phyloP scores from a whole-genome alignment of 2,888 invertebrate genomes.

The Agrotis segetum region DNA sequence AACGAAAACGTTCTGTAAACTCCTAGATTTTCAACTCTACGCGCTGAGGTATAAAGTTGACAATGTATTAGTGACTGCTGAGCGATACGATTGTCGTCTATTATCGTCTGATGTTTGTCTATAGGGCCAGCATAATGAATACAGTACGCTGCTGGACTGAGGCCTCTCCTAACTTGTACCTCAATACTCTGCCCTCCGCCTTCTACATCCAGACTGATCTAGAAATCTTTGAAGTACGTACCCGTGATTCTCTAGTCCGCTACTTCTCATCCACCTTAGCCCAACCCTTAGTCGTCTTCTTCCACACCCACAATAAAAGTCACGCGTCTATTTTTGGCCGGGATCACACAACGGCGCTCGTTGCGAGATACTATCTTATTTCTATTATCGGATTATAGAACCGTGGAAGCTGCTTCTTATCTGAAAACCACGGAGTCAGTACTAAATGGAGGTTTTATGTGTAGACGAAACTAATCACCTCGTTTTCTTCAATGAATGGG shows the following conservation, averaged over 20 bases:
- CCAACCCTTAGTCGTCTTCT: slow-evolving; percentile 10
- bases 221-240: background rate
- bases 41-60: no score
- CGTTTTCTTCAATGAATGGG: background rate
- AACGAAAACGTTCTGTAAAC: no score
- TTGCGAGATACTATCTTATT: slow-evolving; percentile 49
- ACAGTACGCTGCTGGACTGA: background rate
- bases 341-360: slow-evolving; percentile 43
- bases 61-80: no score
- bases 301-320: slow-evolving; percentile 49
- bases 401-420: slow-evolving; percentile 47
- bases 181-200: background rate
- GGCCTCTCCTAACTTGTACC: background rate
- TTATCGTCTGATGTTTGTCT: no score
- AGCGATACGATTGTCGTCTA: no score
- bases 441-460: slow-evolving; percentile 22
- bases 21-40: no score
- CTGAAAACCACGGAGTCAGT: slow-evolving; percentile 34
- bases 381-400: slow-evolving; percentile 59
- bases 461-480: background rate
- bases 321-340: slow-evolving; percentile 47
- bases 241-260: background rate
- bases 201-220: background rate
- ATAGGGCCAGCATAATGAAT: no score
- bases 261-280: background rate